A percentile compares a stretch with the other conserved stretches of the same genome.
Conservation (phyloP, 1,140 invertebrate species). For the Pantala flavescens region DNA sequence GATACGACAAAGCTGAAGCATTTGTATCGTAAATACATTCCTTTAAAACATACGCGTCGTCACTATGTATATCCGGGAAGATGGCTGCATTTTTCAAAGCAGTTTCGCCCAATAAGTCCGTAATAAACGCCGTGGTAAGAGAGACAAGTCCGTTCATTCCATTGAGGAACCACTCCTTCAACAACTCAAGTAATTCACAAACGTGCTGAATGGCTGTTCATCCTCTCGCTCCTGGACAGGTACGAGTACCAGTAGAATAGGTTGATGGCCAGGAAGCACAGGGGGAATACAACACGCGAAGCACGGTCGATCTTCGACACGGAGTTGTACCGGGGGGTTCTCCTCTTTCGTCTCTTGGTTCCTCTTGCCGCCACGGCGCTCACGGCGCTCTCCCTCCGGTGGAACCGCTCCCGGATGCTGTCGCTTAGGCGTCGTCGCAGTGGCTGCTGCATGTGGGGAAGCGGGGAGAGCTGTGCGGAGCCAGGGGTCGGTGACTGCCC, state of each 20-base stretch:
- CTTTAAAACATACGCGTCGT: no score
- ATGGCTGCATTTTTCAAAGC: no score
- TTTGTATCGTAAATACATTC: no score
- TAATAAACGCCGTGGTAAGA: no score
- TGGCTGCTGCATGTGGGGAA: neutral
- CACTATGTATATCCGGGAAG: no score
- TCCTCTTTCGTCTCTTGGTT: slow-evolving; percentile 37
- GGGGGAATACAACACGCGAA: slow-evolving; percentile 61
- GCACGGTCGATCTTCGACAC: slow-evolving; percentile 69
- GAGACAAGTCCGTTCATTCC: no score
- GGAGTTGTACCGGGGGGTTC: slow-evolving; percentile 57
- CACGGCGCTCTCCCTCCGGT: slow-evolving; percentile 23
- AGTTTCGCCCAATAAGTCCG: no score
- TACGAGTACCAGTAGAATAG: slow-evolving; percentile 71
- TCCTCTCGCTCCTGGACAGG: slow-evolving; percentile 50
- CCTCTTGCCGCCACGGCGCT: slow-evolving; percentile 28
- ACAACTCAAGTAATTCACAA: neutral
- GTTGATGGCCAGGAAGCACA: slow-evolving; percentile 65
- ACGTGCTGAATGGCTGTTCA: slow-evolving; percentile 28
- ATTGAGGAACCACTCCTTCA: no score
- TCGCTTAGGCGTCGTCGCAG: neutral
- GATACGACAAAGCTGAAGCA: no score
- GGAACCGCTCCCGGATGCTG: neutral
- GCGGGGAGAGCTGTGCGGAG: neutral
- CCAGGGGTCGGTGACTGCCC: neutral